Conservation (phyloP, 2,113 vertebrate species). For the Pungitius pungitius region DNA sequence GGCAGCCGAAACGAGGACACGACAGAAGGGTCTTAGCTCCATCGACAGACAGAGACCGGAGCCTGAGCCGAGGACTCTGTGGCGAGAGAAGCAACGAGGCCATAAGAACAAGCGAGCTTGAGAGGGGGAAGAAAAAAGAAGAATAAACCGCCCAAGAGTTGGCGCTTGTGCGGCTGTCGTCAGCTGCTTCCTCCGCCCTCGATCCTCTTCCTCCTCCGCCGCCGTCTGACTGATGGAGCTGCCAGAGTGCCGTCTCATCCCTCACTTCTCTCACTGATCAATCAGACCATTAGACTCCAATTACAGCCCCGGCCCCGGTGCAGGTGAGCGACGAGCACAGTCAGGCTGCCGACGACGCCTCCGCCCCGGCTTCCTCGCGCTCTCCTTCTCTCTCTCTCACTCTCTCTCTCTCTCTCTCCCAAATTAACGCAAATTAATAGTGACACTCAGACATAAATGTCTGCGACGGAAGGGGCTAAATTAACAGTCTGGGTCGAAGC, state of each 20-base stretch:
- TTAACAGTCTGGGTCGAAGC: constrained; percentile 82
- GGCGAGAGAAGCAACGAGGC: constrained; percentile 9
- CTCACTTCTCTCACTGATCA: constrained; percentile 81
- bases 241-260: constrained; percentile 74
- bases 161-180: constrained; percentile 36
- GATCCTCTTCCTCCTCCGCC: constrained; percentile 29
- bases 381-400: constrained; percentile 45
- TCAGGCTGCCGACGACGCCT: constrained; percentile 63
- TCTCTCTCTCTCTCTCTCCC: constrained; percentile 34
- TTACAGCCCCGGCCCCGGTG: constrained; percentile 76
- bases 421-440: constrained; percentile 87
- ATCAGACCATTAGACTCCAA: constrained; percentile 86
- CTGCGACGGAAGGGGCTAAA: constrained; percentile 79
- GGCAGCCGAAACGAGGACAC: not conserved
- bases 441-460: constrained; percentile 86
- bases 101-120: not conserved
- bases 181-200: constrained; percentile 37
- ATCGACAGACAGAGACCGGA: constrained; percentile 12
- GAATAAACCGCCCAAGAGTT: constrained; percentile 28
- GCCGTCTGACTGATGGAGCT: constrained; percentile 74
- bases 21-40: constrained; percentile 3
- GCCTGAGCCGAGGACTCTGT: constrained; percentile 21
- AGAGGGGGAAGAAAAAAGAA: not conserved
- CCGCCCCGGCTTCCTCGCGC: constrained; percentile 55
- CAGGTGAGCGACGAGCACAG: constrained; percentile 82